A percentile compares a stretch with the other conserved stretches of the same genome.
Conservation (phyloP, 2,888 invertebrate species). For the Psylliodes chrysocephalus region DNA sequence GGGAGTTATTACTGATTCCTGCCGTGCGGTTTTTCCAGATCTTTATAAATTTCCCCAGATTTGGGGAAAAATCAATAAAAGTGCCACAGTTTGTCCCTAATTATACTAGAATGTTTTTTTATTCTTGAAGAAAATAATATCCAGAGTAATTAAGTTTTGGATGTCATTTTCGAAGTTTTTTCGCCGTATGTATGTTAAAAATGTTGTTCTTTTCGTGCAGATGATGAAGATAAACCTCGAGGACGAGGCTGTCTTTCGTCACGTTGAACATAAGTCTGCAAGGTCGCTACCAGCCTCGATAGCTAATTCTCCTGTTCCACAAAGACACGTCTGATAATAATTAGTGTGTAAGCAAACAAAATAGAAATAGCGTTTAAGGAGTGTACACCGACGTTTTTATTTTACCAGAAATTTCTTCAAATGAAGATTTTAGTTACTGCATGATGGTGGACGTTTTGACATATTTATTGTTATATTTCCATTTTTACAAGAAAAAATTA, state of each 20-base stretch:
- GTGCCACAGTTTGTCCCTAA: no score
- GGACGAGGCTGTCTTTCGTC: slow-evolving; percentile 75
- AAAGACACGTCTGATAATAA: slow-evolving; percentile 53
- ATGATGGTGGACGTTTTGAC: no score
- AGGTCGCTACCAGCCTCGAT: slow-evolving; percentile 57
- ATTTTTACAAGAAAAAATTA: no score
- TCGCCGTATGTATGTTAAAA: not conserved
- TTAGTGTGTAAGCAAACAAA: slow-evolving; percentile 37
- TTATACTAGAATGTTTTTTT: no score
- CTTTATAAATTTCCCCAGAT: no score
- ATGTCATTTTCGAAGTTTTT: not conserved
- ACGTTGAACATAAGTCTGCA: slow-evolving; percentile 66
- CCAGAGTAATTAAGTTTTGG: not conserved
- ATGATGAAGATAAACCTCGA: slow-evolving; percentile 72
- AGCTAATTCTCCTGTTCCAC: slow-evolving; percentile 56
- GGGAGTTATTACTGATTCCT: no score
- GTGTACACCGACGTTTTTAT: slow-evolving; percentile 8
- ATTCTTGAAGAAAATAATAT: no score
- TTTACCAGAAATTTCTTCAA: slow-evolving; percentile 21
- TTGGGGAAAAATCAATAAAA: no score
- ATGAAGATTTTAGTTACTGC: no score
- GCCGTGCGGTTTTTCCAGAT: no score
- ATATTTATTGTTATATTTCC: no score
- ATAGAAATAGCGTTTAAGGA: not conserved
- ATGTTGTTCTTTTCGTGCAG: slow-evolving; percentile 64